phyloP scores from a whole-genome alignment of 2,888 invertebrate genomes.

The Ryuthela nishihirai region DNA sequence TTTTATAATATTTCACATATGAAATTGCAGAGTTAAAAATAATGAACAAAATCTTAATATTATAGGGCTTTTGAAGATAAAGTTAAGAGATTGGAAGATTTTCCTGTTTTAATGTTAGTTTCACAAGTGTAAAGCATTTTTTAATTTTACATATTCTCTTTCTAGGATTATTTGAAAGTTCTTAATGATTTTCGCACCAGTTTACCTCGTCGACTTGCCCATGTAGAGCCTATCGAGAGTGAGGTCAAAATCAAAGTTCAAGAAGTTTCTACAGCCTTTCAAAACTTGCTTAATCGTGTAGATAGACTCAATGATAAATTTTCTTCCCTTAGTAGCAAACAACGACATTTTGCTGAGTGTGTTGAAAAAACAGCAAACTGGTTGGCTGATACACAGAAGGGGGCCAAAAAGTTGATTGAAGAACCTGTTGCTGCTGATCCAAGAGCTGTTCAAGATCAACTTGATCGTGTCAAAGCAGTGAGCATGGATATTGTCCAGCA shows the following conservation, averaged over 20 bases:
- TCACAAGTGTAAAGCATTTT: no score
- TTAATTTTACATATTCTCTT: no score
- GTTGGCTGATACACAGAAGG: slow-evolving; percentile 74
- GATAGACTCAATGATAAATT: slow-evolving; percentile 77
- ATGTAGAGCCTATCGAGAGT: slow-evolving; percentile 70
- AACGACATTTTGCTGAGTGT: slow-evolving; percentile 74
- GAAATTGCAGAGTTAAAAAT: no score
- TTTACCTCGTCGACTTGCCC: slow-evolving; percentile 67
- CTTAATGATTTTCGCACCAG: slow-evolving; percentile 84
- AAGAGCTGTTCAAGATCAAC: slow-evolving; percentile 78
- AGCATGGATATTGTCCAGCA: slow-evolving; percentile 84
- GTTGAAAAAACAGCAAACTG: slow-evolving; percentile 74
- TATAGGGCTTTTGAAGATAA: slow-evolving; percentile 76
- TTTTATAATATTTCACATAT: no score
- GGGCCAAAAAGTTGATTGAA: slow-evolving; percentile 68
- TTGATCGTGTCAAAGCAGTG: slow-evolving; percentile 73
- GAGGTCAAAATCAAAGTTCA: slow-evolving; percentile 74
- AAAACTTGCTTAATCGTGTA: slow-evolving; percentile 75
- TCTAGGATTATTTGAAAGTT: slow-evolving; percentile 70
- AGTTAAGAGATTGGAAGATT: slow-evolving; percentile 68
- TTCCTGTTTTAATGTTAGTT: no score
- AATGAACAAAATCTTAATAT: no score
- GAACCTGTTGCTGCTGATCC: slow-evolving; percentile 85
- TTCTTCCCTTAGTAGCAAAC: slow-evolving; percentile 70
- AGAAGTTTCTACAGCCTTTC: slow-evolving; percentile 61